phyloP scores from a whole-genome alignment of 2,797 vertebrate genomes.

The Myotis findleyi region DNA sequence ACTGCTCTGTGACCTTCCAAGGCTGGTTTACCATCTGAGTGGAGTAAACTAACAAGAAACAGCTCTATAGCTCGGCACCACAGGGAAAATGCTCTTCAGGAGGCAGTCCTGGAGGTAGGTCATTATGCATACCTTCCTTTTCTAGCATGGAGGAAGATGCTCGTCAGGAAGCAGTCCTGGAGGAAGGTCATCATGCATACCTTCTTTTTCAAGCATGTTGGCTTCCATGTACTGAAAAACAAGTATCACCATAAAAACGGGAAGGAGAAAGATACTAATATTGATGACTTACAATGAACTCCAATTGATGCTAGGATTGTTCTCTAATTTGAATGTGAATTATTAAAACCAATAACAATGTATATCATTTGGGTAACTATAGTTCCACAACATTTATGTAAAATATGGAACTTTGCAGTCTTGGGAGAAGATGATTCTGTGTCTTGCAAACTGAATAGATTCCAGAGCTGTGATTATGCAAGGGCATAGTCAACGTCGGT shows the following conservation, averaged over 20 bases:
- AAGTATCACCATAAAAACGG: background rate
- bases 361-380: background rate
- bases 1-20: background rate
- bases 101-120: background rate
- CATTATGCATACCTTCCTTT: background rate
- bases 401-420: background rate
- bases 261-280: background rate
- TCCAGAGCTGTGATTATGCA: background rate
- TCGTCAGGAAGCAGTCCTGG: background rate
- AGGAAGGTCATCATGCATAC: background rate
- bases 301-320: background rate
- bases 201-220: background rate
- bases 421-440: background rate
- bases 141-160: background rate
- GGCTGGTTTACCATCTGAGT: background rate
- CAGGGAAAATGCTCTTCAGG: background rate
- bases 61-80: background rate
- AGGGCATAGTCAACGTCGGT: background rate
- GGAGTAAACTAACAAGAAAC: background rate
- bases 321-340: background rate
- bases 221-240: background rate
- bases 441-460: slow-evolving; percentile 7
- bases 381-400: background rate
- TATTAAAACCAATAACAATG: background rate
- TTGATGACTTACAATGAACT: background rate